Evolutionary conservation across 1,140 invertebrate species (phyloP).

Genomic region (Tetranychus urticae): DNA sequence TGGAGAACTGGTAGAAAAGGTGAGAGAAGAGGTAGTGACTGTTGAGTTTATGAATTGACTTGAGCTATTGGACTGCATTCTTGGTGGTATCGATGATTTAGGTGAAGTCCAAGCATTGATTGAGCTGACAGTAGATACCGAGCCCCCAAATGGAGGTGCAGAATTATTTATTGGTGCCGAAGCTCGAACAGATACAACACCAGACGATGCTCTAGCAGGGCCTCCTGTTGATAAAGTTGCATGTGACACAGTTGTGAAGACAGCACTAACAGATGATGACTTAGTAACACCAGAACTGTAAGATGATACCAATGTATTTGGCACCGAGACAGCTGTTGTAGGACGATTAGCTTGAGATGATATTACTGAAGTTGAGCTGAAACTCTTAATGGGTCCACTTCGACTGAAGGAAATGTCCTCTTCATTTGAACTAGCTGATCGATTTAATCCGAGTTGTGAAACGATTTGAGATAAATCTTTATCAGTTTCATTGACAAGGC

Average conservation of each 20-base stretch:
- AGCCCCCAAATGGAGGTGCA: conserved; percentile 8
- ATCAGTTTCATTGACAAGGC: conserved; percentile 74
- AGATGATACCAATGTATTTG: neutral
- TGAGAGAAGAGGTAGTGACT: too few relatives aligned
- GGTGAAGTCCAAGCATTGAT: neutral
- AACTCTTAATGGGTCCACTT: neutral
- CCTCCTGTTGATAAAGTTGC: neutral
- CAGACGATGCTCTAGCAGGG: neutral
- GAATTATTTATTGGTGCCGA: conserved; percentile 1
- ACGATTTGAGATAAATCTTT: conserved; percentile 65
- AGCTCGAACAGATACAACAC: neutral
- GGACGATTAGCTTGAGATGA: neutral
- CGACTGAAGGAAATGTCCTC: neutral
- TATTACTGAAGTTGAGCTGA: neutral
- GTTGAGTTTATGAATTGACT: neutral
- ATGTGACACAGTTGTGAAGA: neutral
- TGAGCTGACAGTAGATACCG: neutral
- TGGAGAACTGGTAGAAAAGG: too few relatives aligned
- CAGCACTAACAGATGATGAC: conserved; percentile 1
- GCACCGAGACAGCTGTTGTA: neutral
- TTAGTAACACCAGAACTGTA: neutral
- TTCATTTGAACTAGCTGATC: neutral
- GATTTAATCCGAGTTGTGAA: conserved; percentile 29
- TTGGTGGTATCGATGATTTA: neutral
- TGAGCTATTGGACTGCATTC: neutral